Evolutionary conservation across 2,113 vertebrate species (phyloP).

Genomic region (Odontophorus gujanensis): DNA sequence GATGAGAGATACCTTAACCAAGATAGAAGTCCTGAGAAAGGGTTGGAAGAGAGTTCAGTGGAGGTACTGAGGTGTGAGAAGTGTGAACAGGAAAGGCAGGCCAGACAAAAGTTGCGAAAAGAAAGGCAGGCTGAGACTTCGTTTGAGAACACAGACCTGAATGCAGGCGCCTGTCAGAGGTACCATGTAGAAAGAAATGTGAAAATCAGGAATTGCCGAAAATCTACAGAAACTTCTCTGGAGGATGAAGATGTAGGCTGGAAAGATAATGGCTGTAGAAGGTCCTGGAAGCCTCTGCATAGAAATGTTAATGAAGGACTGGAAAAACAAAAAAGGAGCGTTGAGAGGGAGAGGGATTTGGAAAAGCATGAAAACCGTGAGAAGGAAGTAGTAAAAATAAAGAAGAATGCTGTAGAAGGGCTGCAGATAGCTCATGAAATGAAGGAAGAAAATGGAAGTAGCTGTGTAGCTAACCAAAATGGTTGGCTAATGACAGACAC

Average conservation of each 20-base stretch:
- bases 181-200: constrained; percentile 46
- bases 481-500: constrained; percentile 68
- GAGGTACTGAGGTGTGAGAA: constrained; percentile 74
- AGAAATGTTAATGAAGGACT: constrained; percentile 47
- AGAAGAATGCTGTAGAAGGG: constrained; percentile 56
- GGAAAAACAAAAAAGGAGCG: constrained; percentile 55
- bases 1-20: constrained; percentile 50
- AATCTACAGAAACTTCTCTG: constrained; percentile 48
- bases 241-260: constrained; percentile 35
- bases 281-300: neutral
- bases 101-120: constrained; percentile 52
- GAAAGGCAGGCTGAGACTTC: constrained; percentile 53
- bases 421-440: constrained; percentile 31
- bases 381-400: constrained; percentile 51
- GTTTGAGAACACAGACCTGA: constrained; percentile 59
- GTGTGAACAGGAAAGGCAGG: constrained; percentile 66
- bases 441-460: constrained; percentile 54
- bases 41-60: constrained; percentile 53
- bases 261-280: constrained; percentile 56
- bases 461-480: constrained; percentile 13
- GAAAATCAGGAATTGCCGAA: constrained; percentile 64
- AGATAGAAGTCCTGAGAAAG: constrained; percentile 61
- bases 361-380: constrained; percentile 47
- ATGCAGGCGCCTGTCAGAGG: neutral
- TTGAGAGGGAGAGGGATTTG: constrained; percentile 54